Base-by-base conservation (phyloP, 2,797 vertebrate genomes). In the Alosa sapidissima region DNA sequence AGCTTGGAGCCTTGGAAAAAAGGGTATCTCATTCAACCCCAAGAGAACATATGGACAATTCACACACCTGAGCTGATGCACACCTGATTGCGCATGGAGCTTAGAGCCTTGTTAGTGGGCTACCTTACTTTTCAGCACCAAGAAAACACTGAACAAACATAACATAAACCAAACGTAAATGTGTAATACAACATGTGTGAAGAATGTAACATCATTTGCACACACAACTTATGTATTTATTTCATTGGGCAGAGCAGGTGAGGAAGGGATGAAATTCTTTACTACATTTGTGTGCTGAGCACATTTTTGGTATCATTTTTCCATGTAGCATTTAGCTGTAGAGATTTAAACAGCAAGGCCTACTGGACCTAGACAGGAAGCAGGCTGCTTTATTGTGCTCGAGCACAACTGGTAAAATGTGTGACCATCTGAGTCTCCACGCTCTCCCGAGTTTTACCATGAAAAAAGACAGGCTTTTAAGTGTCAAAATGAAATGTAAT, bases 401-500 rank as follows among this genome's bases (percentile, higher is more conserved):
- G 13, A 45, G 33, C 36, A 11, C 68, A 75, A 11, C 36, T 75
- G 68, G 11, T 45, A 45, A 75, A 75, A 75, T 41, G 33, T 75
- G 68, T 75, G 68, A 19, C 68, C 33, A 19, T 75, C 33, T 75
- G 24, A 45, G 36, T 7, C 68, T 75, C 68, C 68, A 75, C 13
- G 36, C 68, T 75, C 68, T 75, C 36, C 36, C 36, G 13, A 36
- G 4, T 75, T 75, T 75, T 75, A 33, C 33, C 36, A 88, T 85
- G 84, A 85, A 81, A 87, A 83, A 52, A 81, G 83, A 86, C 85
- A 72, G 88, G 89, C 91, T 93, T 94, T 92, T 82, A 91, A 92
- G 91, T 93, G 92, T 93, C 91, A 92, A 88, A 92, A 89, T 72
- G 86, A 93, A 91, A 95, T 87, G 82, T 84, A 93, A 95, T 90